Conservation (phyloP, 2,113 vertebrate species). For the Nyctereutes procyonoides region DNA sequence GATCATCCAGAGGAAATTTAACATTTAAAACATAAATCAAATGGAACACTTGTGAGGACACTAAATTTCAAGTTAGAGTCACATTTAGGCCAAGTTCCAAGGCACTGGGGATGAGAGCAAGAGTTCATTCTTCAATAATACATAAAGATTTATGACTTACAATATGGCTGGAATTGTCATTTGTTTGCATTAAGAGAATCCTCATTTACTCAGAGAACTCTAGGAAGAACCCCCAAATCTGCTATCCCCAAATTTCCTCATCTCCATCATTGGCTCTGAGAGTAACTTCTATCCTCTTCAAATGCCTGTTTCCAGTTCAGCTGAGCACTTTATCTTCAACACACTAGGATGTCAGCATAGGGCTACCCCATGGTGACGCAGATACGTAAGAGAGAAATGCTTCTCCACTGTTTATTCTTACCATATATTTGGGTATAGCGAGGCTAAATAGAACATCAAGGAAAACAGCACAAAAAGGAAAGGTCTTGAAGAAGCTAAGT, state of each 20-base stretch:
- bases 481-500: not conserved
- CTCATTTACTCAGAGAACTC: not conserved
- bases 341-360: not conserved
- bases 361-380: not conserved
- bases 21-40: constrained; percentile 48
- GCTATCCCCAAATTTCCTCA: not conserved
- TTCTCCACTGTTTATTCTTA: not conserved
- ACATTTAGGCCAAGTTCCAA: not conserved
- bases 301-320: not conserved
- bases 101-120: not conserved
- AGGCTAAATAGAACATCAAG: not conserved
- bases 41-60: constrained; percentile 10
- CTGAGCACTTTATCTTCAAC: not conserved
- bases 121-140: not conserved
- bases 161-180: not conserved
- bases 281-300: not conserved
- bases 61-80: not conserved
- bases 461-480: not conserved
- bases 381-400: not conserved
- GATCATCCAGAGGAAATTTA: constrained; percentile 43
- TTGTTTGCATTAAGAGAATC: not conserved
- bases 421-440: not conserved
- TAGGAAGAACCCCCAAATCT: not conserved
- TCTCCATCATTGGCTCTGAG: not conserved
- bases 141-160: not conserved